Evolutionary conservation across 1,140 invertebrate genomes (phyloP), one percentile per base, ranked within the genome.

Genomic region (Grapholita molesta): DNA sequence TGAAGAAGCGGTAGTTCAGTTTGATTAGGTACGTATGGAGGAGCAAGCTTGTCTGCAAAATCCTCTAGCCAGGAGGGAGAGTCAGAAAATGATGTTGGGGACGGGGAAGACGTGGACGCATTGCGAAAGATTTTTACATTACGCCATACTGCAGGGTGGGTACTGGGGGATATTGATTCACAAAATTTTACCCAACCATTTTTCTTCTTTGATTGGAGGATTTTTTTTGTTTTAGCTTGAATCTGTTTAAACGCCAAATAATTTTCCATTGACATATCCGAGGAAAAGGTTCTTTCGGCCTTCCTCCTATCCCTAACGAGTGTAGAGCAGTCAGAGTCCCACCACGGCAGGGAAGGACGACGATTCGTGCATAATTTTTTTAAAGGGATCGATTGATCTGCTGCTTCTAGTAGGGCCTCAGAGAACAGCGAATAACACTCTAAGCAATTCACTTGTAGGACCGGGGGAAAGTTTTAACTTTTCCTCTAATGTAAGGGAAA

Each of bases 41-140:
- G 69, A 25, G 74, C 66, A 11, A 69, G 30, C 11, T 11, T 48
- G 42, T 12, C 12, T 11, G 18, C 2, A 48, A 48, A 48, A 15
- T 12, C 18, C 3, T 48, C 42, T 11, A 48, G 11, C 12, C 12
- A 15, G 2, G 12, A 12, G 4, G 28, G 28, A 4, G 12, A 21
- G 12, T 12, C 4, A 21, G 18, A 15, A 48, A 21, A 48, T 2
- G 42, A 12, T 2, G 28, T 4, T 4, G 28, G 28, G 28, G 28
- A 30, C 3, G 28, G 3, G n/a, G 28, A 30, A 3, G 28, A 48
- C 11, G 11, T n/a, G 53, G 21, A 12, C 24, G 65, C 15, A 11
- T 42, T 5, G 21, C 68, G 67, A 69, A 75, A 75, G 42, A 53
- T 67, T 72, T 68, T 68, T 79, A 79, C 69, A 12, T 71, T 70